These are phyloP conservation scores for Pantala flavescens DNA, from an alignment of 1,140 invertebrate species.

Conservation along the genomic window DNA sequence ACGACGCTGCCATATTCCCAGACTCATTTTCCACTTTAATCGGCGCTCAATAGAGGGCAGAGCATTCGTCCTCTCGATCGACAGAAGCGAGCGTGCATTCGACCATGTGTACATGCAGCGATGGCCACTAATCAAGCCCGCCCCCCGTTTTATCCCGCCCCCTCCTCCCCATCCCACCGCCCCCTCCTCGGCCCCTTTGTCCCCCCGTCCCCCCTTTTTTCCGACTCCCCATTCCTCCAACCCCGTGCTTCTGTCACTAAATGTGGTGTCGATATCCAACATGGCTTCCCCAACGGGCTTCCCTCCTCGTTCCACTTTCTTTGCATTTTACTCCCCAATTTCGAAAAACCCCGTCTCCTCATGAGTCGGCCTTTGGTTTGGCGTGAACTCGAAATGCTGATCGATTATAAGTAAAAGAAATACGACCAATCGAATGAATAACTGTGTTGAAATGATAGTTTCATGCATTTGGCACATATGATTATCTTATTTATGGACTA, in stretches of 20 bases:
- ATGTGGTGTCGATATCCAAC: neutral
- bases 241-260: neutral
- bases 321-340: no score
- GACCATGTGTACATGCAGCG: neutral
- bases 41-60: neutral
- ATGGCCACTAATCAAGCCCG: conserved; percentile 3
- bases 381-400: no score
- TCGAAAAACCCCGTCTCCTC: no score
- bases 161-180: neutral
- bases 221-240: neutral
- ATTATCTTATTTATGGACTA: no score
- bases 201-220: neutral
- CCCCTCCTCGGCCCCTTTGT: neutral
- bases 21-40: neutral
- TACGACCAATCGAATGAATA: no score
- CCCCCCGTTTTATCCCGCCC: neutral
- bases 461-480: no score
- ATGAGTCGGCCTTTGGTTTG: no score
- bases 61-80: neutral
- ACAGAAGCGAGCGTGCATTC: neutral
- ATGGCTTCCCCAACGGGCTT: neutral
- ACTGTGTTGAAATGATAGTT: no score
- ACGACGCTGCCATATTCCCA: no score
- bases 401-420: no score
- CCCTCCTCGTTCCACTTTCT: neutral